These are phyloP conservation scores for Tenthredo notha DNA, from an alignment of 2,888 invertebrate genomes.

Conservation along the genomic window DNA sequence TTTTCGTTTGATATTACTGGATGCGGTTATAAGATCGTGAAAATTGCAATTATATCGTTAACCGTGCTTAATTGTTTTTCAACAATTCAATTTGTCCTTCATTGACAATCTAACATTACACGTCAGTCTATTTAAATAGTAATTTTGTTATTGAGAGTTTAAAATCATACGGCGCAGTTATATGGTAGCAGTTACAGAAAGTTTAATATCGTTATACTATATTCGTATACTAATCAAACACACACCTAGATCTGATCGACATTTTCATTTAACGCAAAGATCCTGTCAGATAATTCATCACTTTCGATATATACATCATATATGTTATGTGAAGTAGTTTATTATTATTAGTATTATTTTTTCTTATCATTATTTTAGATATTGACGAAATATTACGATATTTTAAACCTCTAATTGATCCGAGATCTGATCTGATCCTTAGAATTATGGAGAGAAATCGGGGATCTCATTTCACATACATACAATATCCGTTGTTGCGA, in stretches of 20 bases:
- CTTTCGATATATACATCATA: not conserved
- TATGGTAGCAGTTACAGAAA: not conserved
- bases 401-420: not conserved
- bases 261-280: not conserved
- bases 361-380: not conserved
- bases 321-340: not conserved
- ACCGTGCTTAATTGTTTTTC: constrained; percentile 1
- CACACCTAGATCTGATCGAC: not conserved
- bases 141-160: constrained; percentile 7
- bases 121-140: not conserved
- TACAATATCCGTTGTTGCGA: no score
- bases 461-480: no score
- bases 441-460: not conserved
- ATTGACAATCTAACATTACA: not conserved
- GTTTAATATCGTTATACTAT: not conserved
- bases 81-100: not conserved
- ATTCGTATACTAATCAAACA: not conserved
- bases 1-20: not conserved
- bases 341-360: not conserved
- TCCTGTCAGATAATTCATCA: not conserved
- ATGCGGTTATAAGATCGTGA: not conserved
- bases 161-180: not conserved
- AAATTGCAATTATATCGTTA: constrained; percentile 19
- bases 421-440: not conserved
- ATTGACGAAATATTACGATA: not conserved